Evolutionary conservation across 2,113 vertebrate genomes (phyloP).

Genomic region (Ellobius talpinus): DNA sequence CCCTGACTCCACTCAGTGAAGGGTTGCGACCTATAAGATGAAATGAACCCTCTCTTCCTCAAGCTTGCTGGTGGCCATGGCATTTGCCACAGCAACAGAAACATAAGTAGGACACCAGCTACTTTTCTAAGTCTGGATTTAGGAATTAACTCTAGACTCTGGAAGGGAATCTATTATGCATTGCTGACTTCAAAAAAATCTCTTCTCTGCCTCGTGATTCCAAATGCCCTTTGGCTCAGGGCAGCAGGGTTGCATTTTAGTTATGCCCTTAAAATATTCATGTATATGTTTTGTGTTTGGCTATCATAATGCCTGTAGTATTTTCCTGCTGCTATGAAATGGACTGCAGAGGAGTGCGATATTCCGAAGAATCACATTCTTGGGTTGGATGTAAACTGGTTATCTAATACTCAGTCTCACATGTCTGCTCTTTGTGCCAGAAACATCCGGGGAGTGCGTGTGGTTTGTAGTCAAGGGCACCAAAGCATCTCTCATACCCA

Average conservation of each 20-base stretch:
- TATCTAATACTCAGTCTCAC: background rate
- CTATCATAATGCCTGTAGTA: background rate
- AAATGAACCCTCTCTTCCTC: background rate
- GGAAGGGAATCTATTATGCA: background rate
- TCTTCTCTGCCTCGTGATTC: background rate
- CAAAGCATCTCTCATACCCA: slow-evolving; percentile 45
- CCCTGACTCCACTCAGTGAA: background rate
- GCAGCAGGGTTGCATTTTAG: background rate
- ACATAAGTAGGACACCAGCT: background rate
- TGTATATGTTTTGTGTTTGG: slow-evolving; percentile 18
- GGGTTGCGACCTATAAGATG: background rate
- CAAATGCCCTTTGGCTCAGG: background rate
- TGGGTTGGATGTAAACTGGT: slow-evolving; percentile 40
- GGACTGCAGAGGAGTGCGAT: background rate
- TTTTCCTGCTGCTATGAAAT: background rate
- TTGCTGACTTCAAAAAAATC: background rate
- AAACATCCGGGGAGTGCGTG: background rate
- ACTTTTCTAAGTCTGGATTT: slow-evolving; percentile 45
- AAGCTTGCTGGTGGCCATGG: background rate
- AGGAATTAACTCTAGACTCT: background rate
- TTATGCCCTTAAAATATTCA: background rate
- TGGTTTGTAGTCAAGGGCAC: slow-evolving; percentile 31
- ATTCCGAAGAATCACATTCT: background rate
- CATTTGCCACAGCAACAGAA: background rate
- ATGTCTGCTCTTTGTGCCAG: slow-evolving; percentile 53